Conservation (phyloP, 37 sponge, comb jelly and placozoan genomes). For the Axinella damicornis region DNA sequence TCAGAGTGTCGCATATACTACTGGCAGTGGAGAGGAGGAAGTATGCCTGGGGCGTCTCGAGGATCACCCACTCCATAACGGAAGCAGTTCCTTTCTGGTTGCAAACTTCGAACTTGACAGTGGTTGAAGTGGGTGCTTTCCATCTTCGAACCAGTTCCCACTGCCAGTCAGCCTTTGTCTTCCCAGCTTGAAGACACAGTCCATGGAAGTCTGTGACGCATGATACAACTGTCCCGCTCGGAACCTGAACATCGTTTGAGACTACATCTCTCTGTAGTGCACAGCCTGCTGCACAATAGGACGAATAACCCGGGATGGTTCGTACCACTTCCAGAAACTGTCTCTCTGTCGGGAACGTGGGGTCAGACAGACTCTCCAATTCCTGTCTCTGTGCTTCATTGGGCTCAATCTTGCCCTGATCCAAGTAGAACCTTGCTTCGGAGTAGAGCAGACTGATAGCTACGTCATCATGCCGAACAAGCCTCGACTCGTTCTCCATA, state of each 20-base stretch:
- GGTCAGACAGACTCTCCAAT: conserved; percentile 43
- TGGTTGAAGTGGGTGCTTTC: not conserved
- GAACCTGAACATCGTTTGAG: not conserved
- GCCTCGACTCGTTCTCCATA: conserved; percentile 25
- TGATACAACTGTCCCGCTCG: not conserved
- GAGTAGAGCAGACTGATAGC: conserved; percentile 38
- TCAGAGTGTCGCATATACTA: not conserved
- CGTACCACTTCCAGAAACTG: conserved; percentile 48
- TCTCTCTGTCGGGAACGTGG: conserved; percentile 57
- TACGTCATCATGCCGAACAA: conserved; percentile 16
- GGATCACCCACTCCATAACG: not conserved
- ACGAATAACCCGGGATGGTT: conserved; percentile 10
- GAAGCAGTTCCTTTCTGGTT: not conserved
- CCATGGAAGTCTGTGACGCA: not conserved
- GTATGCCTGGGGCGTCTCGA: conserved; percentile 23
- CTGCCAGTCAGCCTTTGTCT: not conserved
- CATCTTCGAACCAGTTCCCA: conserved; percentile 29
- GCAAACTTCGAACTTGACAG: conserved; percentile 18
- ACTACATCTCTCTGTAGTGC: not conserved
- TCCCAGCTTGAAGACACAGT: not conserved
- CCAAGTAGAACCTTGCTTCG: conserved; percentile 11
- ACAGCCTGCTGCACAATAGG: not conserved
- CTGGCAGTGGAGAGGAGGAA: not conserved
- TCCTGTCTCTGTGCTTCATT: conserved; percentile 4
- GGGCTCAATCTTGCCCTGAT: conserved; percentile 9